A percentile compares a stretch with the other conserved stretches of the same genome.
Conservation (phyloP, 2,888 invertebrate species). For the Molanna angustata region DNA sequence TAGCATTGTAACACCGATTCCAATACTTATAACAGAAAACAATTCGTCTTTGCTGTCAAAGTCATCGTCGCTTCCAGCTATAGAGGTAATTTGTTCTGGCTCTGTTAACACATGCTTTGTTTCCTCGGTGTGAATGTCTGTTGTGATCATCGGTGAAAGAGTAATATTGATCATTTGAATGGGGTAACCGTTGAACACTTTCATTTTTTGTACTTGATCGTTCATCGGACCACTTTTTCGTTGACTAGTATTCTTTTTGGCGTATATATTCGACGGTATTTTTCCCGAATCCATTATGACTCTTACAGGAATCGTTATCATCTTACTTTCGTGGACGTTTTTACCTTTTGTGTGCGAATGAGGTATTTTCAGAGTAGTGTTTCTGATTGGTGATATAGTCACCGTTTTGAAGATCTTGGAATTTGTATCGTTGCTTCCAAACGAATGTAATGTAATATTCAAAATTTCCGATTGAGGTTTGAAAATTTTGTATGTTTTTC, state of each 20-base stretch:
- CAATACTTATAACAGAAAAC: slow-evolving; percentile 53
- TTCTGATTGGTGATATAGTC: slow-evolving; percentile 8
- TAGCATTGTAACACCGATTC: slow-evolving; percentile 53
- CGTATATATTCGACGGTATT: slow-evolving; percentile 11
- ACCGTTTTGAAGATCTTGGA: slow-evolving; percentile 17
- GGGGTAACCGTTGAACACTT: not conserved
- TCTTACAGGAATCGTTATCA: slow-evolving; percentile 28
- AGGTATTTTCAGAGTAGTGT: slow-evolving; percentile 12
- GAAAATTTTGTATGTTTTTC: slow-evolving; percentile 18
- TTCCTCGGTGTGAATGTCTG: slow-evolving; percentile 41
- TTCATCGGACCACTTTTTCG: not conserved
- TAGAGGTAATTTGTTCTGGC: slow-evolving; percentile 55
- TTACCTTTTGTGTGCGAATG: slow-evolving; percentile 15
- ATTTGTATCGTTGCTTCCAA: slow-evolving; percentile 28
- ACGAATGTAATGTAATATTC: slow-evolving; percentile 20
- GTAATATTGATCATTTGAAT: slow-evolving; percentile 8
- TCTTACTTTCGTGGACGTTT: slow-evolving; percentile 18
- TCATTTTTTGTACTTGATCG: too few relatives aligned
- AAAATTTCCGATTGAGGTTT: slow-evolving; percentile 25
- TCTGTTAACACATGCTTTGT: slow-evolving; percentile 57
- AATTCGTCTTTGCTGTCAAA: slow-evolving; percentile 44
- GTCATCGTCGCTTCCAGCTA: slow-evolving; percentile 49
- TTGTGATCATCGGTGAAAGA: slow-evolving; percentile 15
- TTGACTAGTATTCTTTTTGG: slow-evolving; percentile 8
- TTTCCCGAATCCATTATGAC: slow-evolving; percentile 24